Percentiles rank a stretch among this genome's conserved stretches.
These are phyloP conservation scores for Rhimphoctona megacephalus DNA, from an alignment of 2,888 invertebrate species.

Conservation along the genomic window DNA sequence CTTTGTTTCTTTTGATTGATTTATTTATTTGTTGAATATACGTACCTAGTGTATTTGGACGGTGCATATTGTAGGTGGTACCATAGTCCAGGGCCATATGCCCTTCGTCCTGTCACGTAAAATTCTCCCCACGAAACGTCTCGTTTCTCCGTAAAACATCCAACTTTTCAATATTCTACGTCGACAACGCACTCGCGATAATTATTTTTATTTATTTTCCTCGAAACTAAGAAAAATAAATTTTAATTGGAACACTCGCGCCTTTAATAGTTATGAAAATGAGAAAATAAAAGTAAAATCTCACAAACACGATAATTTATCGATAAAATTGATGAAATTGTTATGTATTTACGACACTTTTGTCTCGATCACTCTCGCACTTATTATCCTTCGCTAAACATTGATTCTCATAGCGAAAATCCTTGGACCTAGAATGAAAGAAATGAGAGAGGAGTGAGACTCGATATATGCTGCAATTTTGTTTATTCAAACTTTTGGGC, in stretches of 20 bases:
- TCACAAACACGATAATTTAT: neutral
- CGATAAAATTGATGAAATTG: neutral
- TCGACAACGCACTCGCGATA: slow-evolving; percentile 42
- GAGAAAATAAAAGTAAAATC: neutral
- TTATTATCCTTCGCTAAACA: slow-evolving; percentile 20
- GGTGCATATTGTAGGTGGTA: slow-evolving; percentile 82
- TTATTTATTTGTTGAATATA: slow-evolving; percentile 57
- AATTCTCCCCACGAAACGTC: slow-evolving; percentile 69
- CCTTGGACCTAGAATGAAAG: slow-evolving; percentile 52
- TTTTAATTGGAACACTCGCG: neutral
- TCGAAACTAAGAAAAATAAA: neutral
- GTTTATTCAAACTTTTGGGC: neutral
- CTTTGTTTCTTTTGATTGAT: neutral
- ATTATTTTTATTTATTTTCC: slow-evolving; percentile 3
- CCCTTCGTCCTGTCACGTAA: slow-evolving; percentile 68
- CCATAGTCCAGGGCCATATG: slow-evolving; percentile 83
- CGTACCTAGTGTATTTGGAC: slow-evolving; percentile 82
- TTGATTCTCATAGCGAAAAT: slow-evolving; percentile 39
- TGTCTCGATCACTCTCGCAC: slow-evolving; percentile 29
- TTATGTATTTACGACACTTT: neutral
- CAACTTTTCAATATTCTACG: slow-evolving; percentile 57
- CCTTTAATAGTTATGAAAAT: neutral
- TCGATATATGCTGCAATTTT: slow-evolving; percentile 1
- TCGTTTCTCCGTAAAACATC: slow-evolving; percentile 71
- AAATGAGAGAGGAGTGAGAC: slow-evolving; percentile 33